These are phyloP conservation scores for Panthera uncia DNA, from an alignment of 2,113 vertebrate species.

Conservation along the genomic window DNA sequence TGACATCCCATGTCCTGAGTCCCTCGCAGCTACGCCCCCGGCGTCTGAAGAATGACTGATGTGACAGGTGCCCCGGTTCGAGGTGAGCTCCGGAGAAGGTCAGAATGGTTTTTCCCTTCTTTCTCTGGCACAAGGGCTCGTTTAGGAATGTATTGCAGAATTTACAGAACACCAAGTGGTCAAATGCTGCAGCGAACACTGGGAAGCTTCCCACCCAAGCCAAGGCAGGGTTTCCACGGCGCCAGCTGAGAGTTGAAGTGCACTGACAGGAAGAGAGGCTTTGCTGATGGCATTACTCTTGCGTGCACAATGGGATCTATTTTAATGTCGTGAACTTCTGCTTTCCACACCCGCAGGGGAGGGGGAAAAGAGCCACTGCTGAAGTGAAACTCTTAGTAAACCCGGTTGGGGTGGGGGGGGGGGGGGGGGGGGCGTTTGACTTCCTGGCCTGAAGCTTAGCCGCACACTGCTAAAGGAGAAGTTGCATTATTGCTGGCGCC, in stretches of 20 bases:
- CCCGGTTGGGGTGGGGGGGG: too few species aligned
- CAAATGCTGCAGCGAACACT: background rate
- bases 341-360: conserved; percentile 33
- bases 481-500: rapidly evolving
- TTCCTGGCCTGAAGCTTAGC: background rate
- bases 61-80: too few species aligned
- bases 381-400: background rate
- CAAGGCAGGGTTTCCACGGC: background rate
- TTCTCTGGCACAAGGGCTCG: background rate
- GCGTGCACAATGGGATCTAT: background rate
- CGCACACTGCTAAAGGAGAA: rapidly evolving
- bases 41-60: background rate
- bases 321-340: conserved; percentile 70
- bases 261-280: background rate
- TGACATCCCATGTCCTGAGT: background rate
- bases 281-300: background rate
- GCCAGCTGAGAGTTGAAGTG: background rate
- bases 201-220: background rate
- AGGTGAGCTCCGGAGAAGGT: background rate
- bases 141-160: background rate
- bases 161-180: background rate
- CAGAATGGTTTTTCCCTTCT: background rate
- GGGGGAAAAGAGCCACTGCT: rapidly evolving
- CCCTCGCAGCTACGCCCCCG: background rate
- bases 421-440: background rate